Percentiles rank a stretch among this genome's conserved stretches.
Evolutionary conservation across 1,140 invertebrate genomes (phyloP).

Genomic region (Drosophila repletoides): DNA sequence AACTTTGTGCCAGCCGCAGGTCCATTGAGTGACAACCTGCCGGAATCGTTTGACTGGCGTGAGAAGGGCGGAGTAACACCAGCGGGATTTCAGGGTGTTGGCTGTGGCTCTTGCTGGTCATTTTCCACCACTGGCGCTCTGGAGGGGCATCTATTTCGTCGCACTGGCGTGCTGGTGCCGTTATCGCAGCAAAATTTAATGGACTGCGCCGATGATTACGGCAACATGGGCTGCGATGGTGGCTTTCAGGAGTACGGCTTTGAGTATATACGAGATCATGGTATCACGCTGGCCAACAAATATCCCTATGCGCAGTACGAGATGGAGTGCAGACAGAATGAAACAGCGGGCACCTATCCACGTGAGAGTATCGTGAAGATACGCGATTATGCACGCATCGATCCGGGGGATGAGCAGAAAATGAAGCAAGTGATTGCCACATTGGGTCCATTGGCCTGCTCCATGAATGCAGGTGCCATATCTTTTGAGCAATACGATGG

Average conservation of each 20-base stretch:
- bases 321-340: slow-evolving; percentile 85
- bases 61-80: slow-evolving; percentile 87
- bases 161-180: slow-evolving; percentile 87
- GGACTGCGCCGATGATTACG: slow-evolving; percentile 86
- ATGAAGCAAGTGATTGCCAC: slow-evolving; percentile 90
- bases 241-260: slow-evolving; percentile 87
- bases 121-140: slow-evolving; percentile 84
- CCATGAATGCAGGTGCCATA: slow-evolving; percentile 90
- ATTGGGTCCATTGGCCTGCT: slow-evolving; percentile 89
- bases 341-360: slow-evolving; percentile 57
- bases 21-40: slow-evolving; percentile 62
- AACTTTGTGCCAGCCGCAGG: slow-evolving; percentile 64
- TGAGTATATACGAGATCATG: slow-evolving; percentile 86
- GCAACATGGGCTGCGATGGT: slow-evolving; percentile 88
- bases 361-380: slow-evolving; percentile 86
- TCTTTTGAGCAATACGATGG: slow-evolving; percentile 92
- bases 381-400: slow-evolving; percentile 87
- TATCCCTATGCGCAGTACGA: slow-evolving; percentile 84
- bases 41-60: slow-evolving; percentile 86
- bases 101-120: slow-evolving; percentile 85
- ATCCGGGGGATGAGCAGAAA: slow-evolving; percentile 87
- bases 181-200: slow-evolving; percentile 86
- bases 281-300: slow-evolving; percentile 85
- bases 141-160: slow-evolving; percentile 86
- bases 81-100: slow-evolving; percentile 87